Percentiles rank a stretch among this genome's conserved stretches.
These are phyloP conservation scores for Chelmon rostratus DNA, from an alignment of 2,797 vertebrate genomes.

Conservation along the genomic window DNA sequence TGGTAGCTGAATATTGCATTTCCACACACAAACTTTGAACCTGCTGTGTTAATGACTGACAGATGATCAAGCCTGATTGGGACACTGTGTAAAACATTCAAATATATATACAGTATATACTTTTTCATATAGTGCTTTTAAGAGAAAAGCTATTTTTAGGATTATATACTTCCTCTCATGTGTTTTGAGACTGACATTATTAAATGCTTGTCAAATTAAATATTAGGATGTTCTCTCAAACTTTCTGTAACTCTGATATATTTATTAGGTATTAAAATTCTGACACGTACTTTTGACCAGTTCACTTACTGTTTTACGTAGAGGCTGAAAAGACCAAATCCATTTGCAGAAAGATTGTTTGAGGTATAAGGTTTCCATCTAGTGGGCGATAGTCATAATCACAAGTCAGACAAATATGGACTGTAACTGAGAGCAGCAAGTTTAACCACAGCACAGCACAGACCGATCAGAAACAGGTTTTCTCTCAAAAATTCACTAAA, in stretches of 20 bases:
- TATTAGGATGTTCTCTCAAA: not conserved
- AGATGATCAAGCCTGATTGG: too few relatives aligned
- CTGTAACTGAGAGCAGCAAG: too few relatives aligned
- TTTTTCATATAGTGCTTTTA: not conserved
- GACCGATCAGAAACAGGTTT: too few relatives aligned
- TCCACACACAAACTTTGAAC: not conserved
- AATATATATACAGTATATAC: too few relatives aligned
- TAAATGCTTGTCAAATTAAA: not conserved
- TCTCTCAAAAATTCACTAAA: too few relatives aligned
- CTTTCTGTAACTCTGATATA: not conserved
- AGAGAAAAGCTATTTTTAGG: not conserved
- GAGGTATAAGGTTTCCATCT: slow-evolving; percentile 66
- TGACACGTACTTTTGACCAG: slow-evolving; percentile 26
- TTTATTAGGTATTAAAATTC: not conserved
- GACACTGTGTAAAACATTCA: too few relatives aligned
- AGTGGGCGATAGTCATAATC: slow-evolving; percentile 13
- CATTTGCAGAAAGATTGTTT: not conserved
- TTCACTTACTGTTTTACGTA: not conserved
- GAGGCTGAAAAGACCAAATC: not conserved
- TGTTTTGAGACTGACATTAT: not conserved
- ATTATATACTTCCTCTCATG: not conserved
- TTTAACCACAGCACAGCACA: not conserved
- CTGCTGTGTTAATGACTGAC: not conserved
- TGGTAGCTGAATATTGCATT: not conserved
- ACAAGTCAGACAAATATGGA: slow-evolving; percentile 14